A percentile compares a stretch with the other conserved stretches of the same genome.
Evolutionary conservation across 1,140 invertebrate genomes (phyloP).

Genomic region (Zaprionus davidi): DNA sequence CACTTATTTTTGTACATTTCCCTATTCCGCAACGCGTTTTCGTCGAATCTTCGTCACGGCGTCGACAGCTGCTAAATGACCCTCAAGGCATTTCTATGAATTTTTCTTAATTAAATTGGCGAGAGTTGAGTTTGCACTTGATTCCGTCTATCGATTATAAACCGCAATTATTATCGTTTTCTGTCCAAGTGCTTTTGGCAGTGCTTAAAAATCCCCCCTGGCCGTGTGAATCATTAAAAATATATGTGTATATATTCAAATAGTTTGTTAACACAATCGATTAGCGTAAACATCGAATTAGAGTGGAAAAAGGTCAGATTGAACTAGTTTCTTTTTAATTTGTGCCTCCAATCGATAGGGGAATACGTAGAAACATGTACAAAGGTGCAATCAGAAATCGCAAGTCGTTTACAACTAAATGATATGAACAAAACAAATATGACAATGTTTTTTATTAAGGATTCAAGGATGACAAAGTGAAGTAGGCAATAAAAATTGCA

Average conservation of each 20-base stretch:
- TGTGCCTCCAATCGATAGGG: background rate
- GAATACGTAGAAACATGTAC: background rate
- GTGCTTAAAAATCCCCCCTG: background rate
- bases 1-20: conserved; percentile 27
- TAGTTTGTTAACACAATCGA: background rate
- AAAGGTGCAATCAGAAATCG: background rate
- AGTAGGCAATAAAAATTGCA: background rate
- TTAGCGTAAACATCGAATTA: background rate
- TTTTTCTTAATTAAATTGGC: conserved; percentile 12
- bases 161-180: conserved; percentile 1
- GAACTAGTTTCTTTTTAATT: conserved; percentile 12
- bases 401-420: background rate
- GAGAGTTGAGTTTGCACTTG: conserved; percentile 4
- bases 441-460: background rate
- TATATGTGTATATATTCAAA: background rate
- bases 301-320: background rate
- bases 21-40: conserved; percentile 29
- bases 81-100: conserved; percentile 32
- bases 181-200: conserved; percentile 8
- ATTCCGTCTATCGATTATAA: conserved; percentile 21
- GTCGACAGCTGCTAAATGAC: conserved; percentile 18
- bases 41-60: background rate
- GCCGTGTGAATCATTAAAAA: background rate
- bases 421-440: background rate
- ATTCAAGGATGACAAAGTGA: background rate